Evolutionary conservation across 2,888 invertebrate genomes (phyloP).

Genomic region (Mesorhabditis sp.): DNA sequence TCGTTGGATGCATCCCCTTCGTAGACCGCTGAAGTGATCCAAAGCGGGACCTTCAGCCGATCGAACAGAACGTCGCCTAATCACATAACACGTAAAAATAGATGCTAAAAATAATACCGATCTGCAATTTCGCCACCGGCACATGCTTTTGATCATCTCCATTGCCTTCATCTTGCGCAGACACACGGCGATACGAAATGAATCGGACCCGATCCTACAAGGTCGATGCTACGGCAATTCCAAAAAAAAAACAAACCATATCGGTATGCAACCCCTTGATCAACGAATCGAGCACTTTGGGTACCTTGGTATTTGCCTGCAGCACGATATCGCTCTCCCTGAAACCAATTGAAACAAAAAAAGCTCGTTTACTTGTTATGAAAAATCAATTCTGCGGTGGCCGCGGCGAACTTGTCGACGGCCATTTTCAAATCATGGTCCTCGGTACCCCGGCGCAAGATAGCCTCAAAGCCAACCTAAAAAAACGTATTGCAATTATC

Average conservation of each 20-base stretch:
- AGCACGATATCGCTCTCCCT: neutral
- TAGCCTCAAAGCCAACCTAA: neutral
- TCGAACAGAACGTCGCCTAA: neutral
- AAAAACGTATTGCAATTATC: neutral
- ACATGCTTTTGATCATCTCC: conserved; percentile 6
- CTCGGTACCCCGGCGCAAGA: neutral
- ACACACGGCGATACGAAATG: neutral
- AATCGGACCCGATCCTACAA: neutral
- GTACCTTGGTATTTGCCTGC: neutral
- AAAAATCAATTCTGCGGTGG: neutral
- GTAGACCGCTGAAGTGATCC: neutral
- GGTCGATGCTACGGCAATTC: neutral
- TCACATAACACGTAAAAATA: neutral
- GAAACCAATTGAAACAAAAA: neutral
- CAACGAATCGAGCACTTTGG: neutral
- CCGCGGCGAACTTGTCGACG: neutral
- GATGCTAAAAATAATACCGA: neutral
- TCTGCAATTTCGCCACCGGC: neutral
- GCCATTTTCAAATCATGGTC: neutral
- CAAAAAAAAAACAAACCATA: neutral
- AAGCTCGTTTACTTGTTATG: neutral
- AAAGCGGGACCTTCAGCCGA: neutral
- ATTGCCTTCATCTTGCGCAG: conserved; percentile 3
- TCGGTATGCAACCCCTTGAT: neutral
- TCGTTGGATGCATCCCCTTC: conserved; percentile 4